Evolutionary conservation across 2,797 vertebrate species (phyloP).

Genomic region (Gallirallus australis): DNA sequence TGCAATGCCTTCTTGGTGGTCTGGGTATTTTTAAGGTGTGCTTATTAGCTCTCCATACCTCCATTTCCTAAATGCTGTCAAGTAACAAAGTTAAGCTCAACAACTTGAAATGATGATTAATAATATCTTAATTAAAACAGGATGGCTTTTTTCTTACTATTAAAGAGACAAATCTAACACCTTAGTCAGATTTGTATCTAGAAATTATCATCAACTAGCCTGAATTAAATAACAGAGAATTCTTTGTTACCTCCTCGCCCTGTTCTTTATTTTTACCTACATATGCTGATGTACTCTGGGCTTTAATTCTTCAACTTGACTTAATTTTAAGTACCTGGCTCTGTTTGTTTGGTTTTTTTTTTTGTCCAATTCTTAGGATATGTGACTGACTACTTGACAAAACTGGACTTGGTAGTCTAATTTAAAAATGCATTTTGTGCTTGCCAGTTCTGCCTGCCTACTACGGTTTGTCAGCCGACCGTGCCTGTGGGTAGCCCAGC

Average conservation of each 20-base stretch:
- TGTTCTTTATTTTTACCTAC: not conserved
- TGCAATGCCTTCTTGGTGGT: not conserved
- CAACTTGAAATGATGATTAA: not conserved
- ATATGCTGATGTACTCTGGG: not conserved
- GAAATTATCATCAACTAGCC: not conserved
- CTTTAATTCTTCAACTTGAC: not conserved
- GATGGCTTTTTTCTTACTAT: not conserved
- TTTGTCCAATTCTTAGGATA: not conserved
- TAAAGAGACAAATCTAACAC: not conserved
- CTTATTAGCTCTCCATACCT: not conserved
- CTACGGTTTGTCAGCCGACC: no score
- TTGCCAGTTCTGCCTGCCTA: not conserved
- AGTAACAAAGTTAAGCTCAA: not conserved
- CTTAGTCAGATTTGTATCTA: not conserved
- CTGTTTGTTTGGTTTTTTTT: not conserved
- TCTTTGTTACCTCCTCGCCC: not conserved
- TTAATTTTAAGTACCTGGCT: not conserved
- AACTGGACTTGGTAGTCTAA: not conserved
- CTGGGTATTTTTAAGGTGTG: not conserved
- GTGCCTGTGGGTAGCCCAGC: not conserved
- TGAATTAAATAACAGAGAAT: not conserved
- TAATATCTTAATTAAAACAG: not conserved
- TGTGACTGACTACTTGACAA: not conserved
- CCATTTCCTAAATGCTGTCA: not conserved
- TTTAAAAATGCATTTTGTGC: not conserved